These are phyloP conservation scores for Podarcis raffonei DNA, from an alignment of 2,113 vertebrate species.

Conservation along the genomic window DNA sequence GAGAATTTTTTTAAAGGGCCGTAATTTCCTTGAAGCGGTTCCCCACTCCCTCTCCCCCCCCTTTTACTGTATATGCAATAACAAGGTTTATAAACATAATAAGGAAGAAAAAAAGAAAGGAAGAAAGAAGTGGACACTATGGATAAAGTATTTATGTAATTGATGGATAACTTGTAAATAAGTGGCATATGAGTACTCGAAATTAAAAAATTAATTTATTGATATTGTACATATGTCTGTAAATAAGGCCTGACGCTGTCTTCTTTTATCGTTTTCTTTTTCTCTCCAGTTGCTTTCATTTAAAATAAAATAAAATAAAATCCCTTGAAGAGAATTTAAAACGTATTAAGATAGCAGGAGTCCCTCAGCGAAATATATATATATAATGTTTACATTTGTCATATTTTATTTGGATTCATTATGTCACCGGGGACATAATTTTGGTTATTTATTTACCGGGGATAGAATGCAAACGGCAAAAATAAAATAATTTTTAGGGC, in stretches of 20 bases:
- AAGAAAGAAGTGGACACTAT: conserved; percentile 82
- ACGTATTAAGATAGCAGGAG: background rate
- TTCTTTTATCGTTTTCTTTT: conserved; percentile 72
- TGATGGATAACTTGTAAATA: conserved; percentile 99
- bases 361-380: background rate
- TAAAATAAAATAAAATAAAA: conserved; percentile 69
- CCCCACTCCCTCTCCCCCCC: conserved; percentile 45
- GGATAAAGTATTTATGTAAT: conserved; percentile 99
- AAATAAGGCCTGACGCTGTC: conserved; percentile 80
- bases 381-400: background rate
- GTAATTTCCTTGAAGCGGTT: conserved; percentile 28
- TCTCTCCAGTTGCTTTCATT: conserved; percentile 77
- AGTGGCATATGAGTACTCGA: conserved; percentile 90
- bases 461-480: conserved; percentile 36
- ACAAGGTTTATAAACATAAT: conserved; percentile 82
- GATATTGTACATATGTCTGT: conserved; percentile 93
- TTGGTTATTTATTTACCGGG: background rate
- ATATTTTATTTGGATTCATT: background rate
- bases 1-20: conserved; percentile 34
- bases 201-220: conserved; percentile 99
- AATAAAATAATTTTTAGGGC: conserved; percentile 24
- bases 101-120: conserved; percentile 73
- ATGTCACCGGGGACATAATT: background rate
- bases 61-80: conserved; percentile 85
- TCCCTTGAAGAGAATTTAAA: conserved; percentile 53